These are phyloP conservation scores for Drosophila equinoxialis DNA, from an alignment of 1,140 invertebrate genomes.

Conservation along the genomic window DNA sequence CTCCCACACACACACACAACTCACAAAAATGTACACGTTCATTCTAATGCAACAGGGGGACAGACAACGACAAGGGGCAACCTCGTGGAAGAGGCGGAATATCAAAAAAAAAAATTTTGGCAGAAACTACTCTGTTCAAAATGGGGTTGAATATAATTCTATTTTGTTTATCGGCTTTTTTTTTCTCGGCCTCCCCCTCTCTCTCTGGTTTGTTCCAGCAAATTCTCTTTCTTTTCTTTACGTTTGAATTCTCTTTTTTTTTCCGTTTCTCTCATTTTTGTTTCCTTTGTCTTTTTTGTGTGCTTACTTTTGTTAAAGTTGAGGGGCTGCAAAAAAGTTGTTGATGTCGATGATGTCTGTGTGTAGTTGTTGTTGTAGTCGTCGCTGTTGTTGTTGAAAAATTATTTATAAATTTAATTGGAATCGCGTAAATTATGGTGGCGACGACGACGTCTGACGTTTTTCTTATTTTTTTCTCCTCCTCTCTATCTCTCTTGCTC, in stretches of 20 bases:
- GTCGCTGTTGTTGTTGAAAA: slow-evolving; percentile 41
- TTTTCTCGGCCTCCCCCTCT: neutral
- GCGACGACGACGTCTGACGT: slow-evolving; percentile 29
- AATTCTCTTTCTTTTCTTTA: slow-evolving; percentile 15
- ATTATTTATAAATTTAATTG: slow-evolving; percentile 60
- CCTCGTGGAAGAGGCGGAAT: neutral
- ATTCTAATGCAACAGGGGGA: slow-evolving; percentile 10
- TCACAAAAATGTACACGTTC: neutral
- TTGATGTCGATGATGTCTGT: slow-evolving; percentile 39
- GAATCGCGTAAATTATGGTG: slow-evolving; percentile 53
- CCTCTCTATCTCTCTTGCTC: slow-evolving; percentile 29
- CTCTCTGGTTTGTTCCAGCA: slow-evolving; percentile 5
- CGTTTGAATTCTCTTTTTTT: slow-evolving; percentile 47
- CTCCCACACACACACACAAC: neutral
- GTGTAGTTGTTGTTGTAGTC: slow-evolving; percentile 10
- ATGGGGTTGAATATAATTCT: slow-evolving; percentile 4
- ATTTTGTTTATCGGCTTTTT: slow-evolving; percentile 6
- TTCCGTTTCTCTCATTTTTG: slow-evolving; percentile 8
- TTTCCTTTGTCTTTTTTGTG: slow-evolving; percentile 20
- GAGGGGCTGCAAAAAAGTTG: slow-evolving; percentile 38
- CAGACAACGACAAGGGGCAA: neutral
- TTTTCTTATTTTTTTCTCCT: slow-evolving; percentile 10
- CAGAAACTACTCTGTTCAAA: neutral
- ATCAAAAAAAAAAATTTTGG: neutral
- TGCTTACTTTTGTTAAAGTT: slow-evolving; percentile 46